phyloP scores from a whole-genome alignment of 2,797 vertebrate genomes.

The Lophotriccus pileatus region DNA sequence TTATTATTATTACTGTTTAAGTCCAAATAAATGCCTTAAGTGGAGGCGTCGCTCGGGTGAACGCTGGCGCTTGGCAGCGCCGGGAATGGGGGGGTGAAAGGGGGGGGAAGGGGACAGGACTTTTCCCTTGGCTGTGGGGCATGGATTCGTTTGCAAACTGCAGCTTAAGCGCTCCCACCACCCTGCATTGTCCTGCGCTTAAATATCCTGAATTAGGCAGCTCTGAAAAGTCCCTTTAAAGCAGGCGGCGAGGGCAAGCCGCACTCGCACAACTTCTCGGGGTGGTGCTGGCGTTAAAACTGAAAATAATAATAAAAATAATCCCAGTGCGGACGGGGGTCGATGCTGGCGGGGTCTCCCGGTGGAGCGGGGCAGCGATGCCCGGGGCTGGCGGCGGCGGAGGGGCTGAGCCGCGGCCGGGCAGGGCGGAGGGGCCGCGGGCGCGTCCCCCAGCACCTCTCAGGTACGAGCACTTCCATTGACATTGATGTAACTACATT shows the following conservation, averaged over 20 bases:
- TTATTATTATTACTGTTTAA: neutral
- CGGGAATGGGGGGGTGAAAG: neutral
- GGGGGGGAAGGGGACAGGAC: neutral
- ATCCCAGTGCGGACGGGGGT: accelerated
- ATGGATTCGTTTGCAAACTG: conserved; percentile 15
- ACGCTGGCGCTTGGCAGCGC: neutral
- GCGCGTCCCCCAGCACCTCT: neutral
- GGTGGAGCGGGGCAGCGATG: neutral
- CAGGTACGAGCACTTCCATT: conserved; percentile 64
- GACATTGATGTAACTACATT: conserved; percentile 75
- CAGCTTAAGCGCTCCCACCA: conserved; percentile 1
- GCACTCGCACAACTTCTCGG: neutral
- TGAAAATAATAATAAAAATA: neutral
- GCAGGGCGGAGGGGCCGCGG: conserved; percentile 15
- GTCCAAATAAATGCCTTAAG: neutral
- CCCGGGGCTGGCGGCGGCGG: neutral
- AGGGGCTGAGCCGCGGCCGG: neutral
- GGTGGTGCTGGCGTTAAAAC: neutral
- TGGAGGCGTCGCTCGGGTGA: neutral
- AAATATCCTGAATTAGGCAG: conserved; percentile 11
- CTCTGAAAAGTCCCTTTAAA: conserved; percentile 22
- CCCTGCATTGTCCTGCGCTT: conserved; percentile 7
- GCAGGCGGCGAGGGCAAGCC: neutral
- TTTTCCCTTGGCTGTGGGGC: neutral
- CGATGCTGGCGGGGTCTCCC: neutral